Evolutionary conservation across 2,888 invertebrate species (phyloP), one percentile per base, ranked within the genome.

Genomic region (Leptogaster cylindrica): DNA sequence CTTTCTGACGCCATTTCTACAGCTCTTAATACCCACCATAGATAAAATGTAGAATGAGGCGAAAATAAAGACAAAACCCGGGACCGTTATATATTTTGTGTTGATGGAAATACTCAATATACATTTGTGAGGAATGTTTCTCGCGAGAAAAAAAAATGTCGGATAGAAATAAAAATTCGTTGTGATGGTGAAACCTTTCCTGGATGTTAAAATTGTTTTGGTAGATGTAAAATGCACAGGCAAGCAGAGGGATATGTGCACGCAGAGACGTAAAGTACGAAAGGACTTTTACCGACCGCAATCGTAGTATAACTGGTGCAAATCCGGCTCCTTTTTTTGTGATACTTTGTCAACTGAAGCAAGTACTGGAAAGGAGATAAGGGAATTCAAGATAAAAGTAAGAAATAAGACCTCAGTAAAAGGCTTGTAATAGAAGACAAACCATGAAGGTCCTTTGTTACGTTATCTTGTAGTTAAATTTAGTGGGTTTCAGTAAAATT

Each of bases 111-210:
- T 61, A 61, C 61, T 61, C n/a, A n/a, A n/a, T n/a, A n/a, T n/a
- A n/a, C n/a, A n/a, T 58, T 61, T 61, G 61, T 44, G 61, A 61
- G 61, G 44, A 61, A 61, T 61, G 44, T 55, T 61, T 61, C 28
- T 23, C 44, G 14, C 27, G 61, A 61, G 44, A 61, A 61, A 44
- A 61, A 61, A 61, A 61, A 44, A 28, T 25, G 28, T 28, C 12
- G 25, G 28, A 61, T 61, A 44, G 44, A 25, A 31, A 41, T 58
- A 33, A 41, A 20, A 14, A 20, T 23, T 18, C 50, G 1, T 7
- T n/a, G n/a, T n/a, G n/a, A n/a, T n/a, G n/a, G n/a, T n/a, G n/a
- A n/a, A n/a, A n/a, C n/a, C n/a, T n/a, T n/a, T n/a, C n/a, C n/a
- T n/a, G n/a, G n/a, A n/a, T n/a, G n/a, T n/a, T n/a, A n/a, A n/a